Conservation (phyloP, 1,140 invertebrate species). For the Bombus polaris region DNA sequence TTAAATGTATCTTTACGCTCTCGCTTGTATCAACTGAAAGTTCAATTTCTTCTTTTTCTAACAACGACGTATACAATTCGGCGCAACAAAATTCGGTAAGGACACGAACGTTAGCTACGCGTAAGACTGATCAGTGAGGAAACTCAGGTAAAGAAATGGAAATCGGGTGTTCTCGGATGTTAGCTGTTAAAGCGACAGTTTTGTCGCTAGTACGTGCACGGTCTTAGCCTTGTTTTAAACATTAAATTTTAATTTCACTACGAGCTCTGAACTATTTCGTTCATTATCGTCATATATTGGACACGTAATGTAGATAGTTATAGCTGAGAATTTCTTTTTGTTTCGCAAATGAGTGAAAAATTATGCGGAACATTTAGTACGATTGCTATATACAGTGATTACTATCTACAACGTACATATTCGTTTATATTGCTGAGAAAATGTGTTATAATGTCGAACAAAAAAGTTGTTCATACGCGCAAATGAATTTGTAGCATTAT, state of each 20-base stretch:
- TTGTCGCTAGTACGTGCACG: too few relatives aligned
- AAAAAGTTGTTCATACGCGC: neutral
- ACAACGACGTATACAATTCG: too few relatives aligned
- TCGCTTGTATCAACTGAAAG: too few relatives aligned
- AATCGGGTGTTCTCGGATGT: neutral
- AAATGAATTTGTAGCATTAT: neutral
- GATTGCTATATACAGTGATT: neutral
- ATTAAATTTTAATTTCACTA: too few relatives aligned
- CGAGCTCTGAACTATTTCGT: too few relatives aligned
- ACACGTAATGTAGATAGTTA: neutral
- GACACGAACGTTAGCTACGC: neutral
- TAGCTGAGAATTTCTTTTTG: neutral
- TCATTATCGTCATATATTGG: neutral
- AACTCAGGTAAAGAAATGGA: neutral
- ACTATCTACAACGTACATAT: neutral
- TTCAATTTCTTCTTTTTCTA: too few relatives aligned
- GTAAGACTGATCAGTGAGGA: neutral
- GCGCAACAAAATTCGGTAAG: neutral
- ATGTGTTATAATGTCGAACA: neutral
- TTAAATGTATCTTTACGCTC: too few relatives aligned
- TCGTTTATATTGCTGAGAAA: neutral
- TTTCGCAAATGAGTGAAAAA: neutral
- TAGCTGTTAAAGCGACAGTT: too few relatives aligned
- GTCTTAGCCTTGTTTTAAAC: too few relatives aligned
- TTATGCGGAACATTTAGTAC: neutral